These are phyloP conservation scores for Aeoliscus strigatus DNA, from an alignment of 2,797 vertebrate genomes.

Conservation along the genomic window DNA sequence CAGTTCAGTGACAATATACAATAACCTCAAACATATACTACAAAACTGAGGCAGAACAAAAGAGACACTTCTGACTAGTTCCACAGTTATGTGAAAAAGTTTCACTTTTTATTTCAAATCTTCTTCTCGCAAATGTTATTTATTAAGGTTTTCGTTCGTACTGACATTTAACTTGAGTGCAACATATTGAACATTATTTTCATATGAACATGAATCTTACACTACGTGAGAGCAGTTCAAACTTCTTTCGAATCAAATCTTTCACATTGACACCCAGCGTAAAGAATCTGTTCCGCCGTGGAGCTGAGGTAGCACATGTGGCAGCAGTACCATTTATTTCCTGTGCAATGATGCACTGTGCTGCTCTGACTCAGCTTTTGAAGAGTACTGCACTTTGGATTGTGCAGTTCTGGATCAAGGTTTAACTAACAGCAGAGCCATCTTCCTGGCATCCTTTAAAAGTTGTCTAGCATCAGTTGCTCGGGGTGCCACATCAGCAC, in stretches of 20 bases:
- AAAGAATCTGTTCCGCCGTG: background rate
- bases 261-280: too few relatives aligned
- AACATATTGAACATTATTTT: too few relatives aligned
- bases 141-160: too few relatives aligned
- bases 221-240: too few relatives aligned
- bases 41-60: constrained; percentile 12
- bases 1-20: constrained; percentile 54
- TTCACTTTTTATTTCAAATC: background rate
- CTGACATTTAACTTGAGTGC: too few relatives aligned
- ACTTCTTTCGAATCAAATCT: too few relatives aligned
- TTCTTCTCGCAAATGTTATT: too few relatives aligned
- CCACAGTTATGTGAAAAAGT: too few relatives aligned
- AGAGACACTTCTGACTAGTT: constrained; percentile 16
- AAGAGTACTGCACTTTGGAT: background rate
- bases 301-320: background rate
- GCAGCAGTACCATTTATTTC: background rate
- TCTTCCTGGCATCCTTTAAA: constrained; percentile 28
- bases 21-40: constrained; percentile 36
- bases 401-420: constrained; percentile 7
- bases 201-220: too few relatives aligned
- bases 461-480: constrained; percentile 25
- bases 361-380: background rate
- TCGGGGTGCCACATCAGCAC: constrained; percentile 39
- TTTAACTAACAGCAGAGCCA: constrained; percentile 20
- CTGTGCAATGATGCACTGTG: background rate